Evolutionary conservation across 1,140 invertebrate genomes (phyloP).

Genomic region (Coboldia fuscipes): DNA sequence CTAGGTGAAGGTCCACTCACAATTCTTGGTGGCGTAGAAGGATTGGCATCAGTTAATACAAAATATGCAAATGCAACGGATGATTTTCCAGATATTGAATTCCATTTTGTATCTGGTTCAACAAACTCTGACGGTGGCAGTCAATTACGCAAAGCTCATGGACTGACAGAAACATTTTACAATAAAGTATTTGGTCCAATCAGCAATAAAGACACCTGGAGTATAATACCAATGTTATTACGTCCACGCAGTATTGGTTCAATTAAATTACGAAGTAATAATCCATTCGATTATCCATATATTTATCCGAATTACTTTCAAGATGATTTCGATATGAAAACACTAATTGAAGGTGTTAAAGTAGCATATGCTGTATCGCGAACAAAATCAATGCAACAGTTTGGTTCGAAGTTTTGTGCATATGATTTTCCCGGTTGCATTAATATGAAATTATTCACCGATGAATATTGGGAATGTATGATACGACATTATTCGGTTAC

Average conservation of each 20-base stretch:
- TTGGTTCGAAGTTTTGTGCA: slow-evolving; percentile 41
- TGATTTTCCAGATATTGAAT: slow-evolving; percentile 80
- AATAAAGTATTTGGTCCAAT: slow-evolving; percentile 49
- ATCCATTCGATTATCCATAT: slow-evolving; percentile 76
- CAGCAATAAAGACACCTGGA: slow-evolving; percentile 60
- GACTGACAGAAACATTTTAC: slow-evolving; percentile 49
- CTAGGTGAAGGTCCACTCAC: slow-evolving; percentile 67
- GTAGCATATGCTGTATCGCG: slow-evolving; percentile 49
- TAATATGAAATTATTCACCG: slow-evolving; percentile 37
- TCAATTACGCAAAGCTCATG: slow-evolving; percentile 62
- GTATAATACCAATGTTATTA: slow-evolving; percentile 64
- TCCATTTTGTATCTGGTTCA: slow-evolving; percentile 80
- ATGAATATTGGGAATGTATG: slow-evolving; percentile 67
- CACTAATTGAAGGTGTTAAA: slow-evolving; percentile 64
- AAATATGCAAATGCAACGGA: slow-evolving; percentile 64
- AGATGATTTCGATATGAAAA: slow-evolving; percentile 56
- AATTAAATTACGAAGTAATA: slow-evolving; percentile 54
- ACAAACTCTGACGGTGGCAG: slow-evolving; percentile 71
- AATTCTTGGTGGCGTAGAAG: slow-evolving; percentile 76
- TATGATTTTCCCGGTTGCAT: slow-evolving; percentile 47
- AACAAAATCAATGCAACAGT: slow-evolving; percentile 44
- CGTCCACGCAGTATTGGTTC: slow-evolving; percentile 58
- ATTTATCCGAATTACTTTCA: slow-evolving; percentile 84
- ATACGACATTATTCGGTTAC: slow-evolving; percentile 58
- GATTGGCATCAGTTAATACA: slow-evolving; percentile 73